These are phyloP conservation scores for Pseudomyrmex flavicornis DNA, from an alignment of 1,140 invertebrate genomes.

Conservation along the genomic window DNA sequence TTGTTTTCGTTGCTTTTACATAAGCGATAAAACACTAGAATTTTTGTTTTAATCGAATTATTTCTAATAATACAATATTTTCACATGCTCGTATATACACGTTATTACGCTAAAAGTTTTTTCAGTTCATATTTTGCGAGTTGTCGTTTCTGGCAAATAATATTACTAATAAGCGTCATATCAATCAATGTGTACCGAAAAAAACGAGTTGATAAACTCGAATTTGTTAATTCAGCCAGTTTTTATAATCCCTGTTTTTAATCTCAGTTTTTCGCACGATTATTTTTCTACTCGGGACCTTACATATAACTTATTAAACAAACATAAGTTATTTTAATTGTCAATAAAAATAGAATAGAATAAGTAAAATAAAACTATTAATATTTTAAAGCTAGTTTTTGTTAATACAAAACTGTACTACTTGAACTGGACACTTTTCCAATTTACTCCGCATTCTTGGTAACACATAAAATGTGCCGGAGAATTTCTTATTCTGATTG, in stretches of 20 bases:
- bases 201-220: not conserved
- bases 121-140: not conserved
- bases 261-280: too few relatives aligned
- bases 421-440: too few relatives aligned
- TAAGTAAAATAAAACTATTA: too few relatives aligned
- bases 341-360: too few relatives aligned
- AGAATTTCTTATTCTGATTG: conserved; percentile 34
- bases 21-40: not conserved
- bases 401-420: too few relatives aligned
- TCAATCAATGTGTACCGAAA: not conserved
- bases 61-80: not conserved
- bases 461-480: not conserved
- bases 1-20: conserved; percentile 4
- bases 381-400: too few relatives aligned
- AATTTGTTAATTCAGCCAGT: not conserved
- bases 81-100: not conserved
- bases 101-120: not conserved
- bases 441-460: not conserved
- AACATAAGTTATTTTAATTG: too few relatives aligned
- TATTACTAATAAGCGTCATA: not conserved
- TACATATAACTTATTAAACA: too few relatives aligned
- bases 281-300: too few relatives aligned
- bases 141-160: not conserved
- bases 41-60: conserved; percentile 19
- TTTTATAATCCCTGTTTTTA: too few relatives aligned